These are phyloP conservation scores for Anomalospiza imberbis DNA, from an alignment of 2,797 vertebrate species.

Conservation along the genomic window DNA sequence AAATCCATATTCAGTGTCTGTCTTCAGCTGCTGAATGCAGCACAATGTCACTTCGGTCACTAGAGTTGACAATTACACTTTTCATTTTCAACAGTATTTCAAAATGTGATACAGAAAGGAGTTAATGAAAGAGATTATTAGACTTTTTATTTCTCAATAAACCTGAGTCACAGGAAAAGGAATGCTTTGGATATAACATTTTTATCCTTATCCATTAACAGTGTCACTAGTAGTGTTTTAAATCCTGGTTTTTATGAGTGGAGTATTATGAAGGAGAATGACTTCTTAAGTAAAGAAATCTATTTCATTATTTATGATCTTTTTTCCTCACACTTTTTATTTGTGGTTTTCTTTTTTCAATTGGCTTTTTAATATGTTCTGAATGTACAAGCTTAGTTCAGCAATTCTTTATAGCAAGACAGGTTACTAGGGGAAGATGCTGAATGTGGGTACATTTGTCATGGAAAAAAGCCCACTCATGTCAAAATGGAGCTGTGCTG, in stretches of 20 bases:
- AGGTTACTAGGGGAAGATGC: not conserved
- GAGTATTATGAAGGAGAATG: not conserved
- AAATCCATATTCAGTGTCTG: not conserved
- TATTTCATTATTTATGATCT: not conserved
- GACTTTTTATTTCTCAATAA: slow-evolving; percentile 16
- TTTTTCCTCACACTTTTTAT: not conserved
- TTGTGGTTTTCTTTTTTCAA: not conserved
- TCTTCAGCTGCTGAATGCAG: not conserved
- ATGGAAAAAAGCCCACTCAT: not conserved
- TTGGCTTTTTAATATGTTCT: not conserved
- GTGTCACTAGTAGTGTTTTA: not conserved
- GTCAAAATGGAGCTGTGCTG: not conserved
- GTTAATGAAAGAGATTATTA: not conserved
- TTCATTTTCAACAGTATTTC: not conserved
- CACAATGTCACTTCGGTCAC: not conserved
- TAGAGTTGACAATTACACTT: not conserved
- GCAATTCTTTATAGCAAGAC: not conserved
- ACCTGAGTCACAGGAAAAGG: not conserved
- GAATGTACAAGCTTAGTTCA: not conserved
- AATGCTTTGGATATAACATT: not conserved
- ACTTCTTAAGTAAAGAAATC: not conserved
- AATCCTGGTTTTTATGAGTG: not conserved
- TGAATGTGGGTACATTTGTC: not conserved
- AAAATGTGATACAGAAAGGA: not conserved
- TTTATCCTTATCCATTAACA: not conserved